Base-by-base conservation (phyloP, 2,113 vertebrate species). In the Oxygymnocypris stewartii region DNA sequence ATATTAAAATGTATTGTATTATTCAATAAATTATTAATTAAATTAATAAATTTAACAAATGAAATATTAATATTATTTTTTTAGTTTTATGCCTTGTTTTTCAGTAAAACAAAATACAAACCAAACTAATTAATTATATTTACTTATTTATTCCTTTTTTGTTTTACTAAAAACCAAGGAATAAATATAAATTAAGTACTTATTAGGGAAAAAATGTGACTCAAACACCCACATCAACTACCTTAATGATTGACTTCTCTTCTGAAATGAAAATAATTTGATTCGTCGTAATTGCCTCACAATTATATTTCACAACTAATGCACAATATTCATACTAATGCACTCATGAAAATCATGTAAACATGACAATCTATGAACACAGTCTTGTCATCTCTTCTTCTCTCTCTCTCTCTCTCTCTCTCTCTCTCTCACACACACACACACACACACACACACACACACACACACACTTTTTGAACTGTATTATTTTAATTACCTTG, bases 341-440 rank as follows among this genome's bases (percentile, higher is more conserved):
- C 73, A 65, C 40, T 47, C 79, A 47, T 81, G 37, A 65, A 59
- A 81, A 81, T 81, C 59, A 81, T 35, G 6, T 44, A 80, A 80
- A 80, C 54, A 47, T 47, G 73, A 47, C 73, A n/a, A 75, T 75
- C 57, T 80, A 37, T 44, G 42, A 80, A 65, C 35, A 28, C 73
- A 42, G 47, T 75, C 73, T 75, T 75, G 73, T 47, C 42, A 47
- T 47, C n/a, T n/a, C n/a, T n/a, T n/a, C n/a, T n/a, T n/a, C n/a
- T n/a, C n/a, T n/a, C n/a, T n/a, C n/a, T n/a, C n/a, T n/a, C n/a
- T n/a, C n/a, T n/a, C n/a, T n/a, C n/a, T n/a, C n/a, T n/a, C n/a
- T n/a, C n/a, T n/a, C n/a, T n/a, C n/a, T n/a, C n/a, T n/a, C n/a
- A n/a, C n/a, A n/a, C n/a, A n/a, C n/a, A n/a, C n/a, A n/a, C n/a